Conservation (phyloP, 2,888 invertebrate species). For the Drosophila tripunctata region DNA sequence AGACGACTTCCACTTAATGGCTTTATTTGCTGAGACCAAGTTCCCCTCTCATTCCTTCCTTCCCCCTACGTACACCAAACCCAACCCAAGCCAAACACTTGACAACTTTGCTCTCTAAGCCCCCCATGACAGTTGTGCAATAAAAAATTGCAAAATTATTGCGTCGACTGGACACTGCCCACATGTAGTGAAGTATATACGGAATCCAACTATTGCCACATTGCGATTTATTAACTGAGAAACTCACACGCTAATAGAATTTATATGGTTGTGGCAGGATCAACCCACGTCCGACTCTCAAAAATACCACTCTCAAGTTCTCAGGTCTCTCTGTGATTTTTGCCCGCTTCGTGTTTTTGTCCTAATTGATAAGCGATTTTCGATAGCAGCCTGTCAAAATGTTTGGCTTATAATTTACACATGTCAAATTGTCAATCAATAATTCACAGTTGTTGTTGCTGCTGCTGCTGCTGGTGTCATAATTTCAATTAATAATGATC, state of each 20-base stretch:
- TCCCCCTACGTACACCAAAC: no score
- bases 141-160: slow-evolving; percentile 64
- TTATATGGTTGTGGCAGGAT: slow-evolving; percentile 50
- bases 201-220: slow-evolving; percentile 48
- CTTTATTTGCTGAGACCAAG: slow-evolving; percentile 60
- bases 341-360: neutral
- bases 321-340: slow-evolving; percentile 3
- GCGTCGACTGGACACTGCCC: slow-evolving; percentile 40
- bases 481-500: slow-evolving; percentile 8
- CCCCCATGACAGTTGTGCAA: slow-evolving; percentile 63
- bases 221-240: slow-evolving; percentile 63
- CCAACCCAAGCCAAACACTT: slow-evolving; percentile 49
- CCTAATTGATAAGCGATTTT: slow-evolving; percentile 65
- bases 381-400: slow-evolving; percentile 72
- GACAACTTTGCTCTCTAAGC: slow-evolving; percentile 36
- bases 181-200: slow-evolving; percentile 38
- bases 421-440: slow-evolving; percentile 73
- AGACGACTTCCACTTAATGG: slow-evolving; percentile 60
- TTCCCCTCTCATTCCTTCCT: neutral
- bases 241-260: slow-evolving; percentile 69
- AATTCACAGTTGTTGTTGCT: slow-evolving; percentile 27
- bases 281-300: slow-evolving; percentile 31
- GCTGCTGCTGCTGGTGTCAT: neutral
- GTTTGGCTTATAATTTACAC: slow-evolving; percentile 76
- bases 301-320: neutral